Conservation (phyloP, 2,888 invertebrate species). For the Spilarctia lutea region DNA sequence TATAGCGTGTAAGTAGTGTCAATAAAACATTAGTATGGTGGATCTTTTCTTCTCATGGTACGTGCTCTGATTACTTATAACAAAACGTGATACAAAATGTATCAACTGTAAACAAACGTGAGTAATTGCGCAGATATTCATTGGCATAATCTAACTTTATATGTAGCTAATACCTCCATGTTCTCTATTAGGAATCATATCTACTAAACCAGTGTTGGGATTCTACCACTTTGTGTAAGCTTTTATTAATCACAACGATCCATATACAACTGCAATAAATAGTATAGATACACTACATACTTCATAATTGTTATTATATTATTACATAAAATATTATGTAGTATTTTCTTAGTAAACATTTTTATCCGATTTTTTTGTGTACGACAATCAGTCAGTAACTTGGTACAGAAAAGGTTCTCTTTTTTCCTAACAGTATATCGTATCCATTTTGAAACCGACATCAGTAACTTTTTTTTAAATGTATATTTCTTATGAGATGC, state of each 20-base stretch:
- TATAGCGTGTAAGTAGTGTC: conserved; percentile 27
- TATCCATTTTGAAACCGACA: not conserved
- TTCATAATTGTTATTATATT: not conserved
- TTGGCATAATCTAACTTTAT: conserved; percentile 58
- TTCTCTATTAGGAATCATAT: conserved; percentile 57
- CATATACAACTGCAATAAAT: not conserved
- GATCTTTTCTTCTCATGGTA: conserved; percentile 48
- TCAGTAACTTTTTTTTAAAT: not conserved
- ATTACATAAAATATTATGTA: not conserved
- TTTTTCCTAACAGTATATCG: not conserved
- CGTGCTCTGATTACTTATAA: conserved; percentile 60
- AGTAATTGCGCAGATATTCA: conserved; percentile 63
- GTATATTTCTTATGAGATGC: no score
- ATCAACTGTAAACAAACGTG: conserved; percentile 65
- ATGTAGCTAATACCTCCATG: conserved; percentile 57
- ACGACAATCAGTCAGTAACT: not conserved
- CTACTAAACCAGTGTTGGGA: conserved; percentile 9
- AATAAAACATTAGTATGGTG: conserved; percentile 38
- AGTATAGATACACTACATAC: not conserved
- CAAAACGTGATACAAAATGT: conserved; percentile 61
- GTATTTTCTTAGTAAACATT: not conserved
- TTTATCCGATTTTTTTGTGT: not conserved
- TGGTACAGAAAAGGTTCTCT: not conserved
- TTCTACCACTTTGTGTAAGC: conserved; percentile 5
- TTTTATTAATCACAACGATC: not conserved